Base-by-base conservation (phyloP, 2,888 invertebrate species). In the Odontomyia ornata region DNA sequence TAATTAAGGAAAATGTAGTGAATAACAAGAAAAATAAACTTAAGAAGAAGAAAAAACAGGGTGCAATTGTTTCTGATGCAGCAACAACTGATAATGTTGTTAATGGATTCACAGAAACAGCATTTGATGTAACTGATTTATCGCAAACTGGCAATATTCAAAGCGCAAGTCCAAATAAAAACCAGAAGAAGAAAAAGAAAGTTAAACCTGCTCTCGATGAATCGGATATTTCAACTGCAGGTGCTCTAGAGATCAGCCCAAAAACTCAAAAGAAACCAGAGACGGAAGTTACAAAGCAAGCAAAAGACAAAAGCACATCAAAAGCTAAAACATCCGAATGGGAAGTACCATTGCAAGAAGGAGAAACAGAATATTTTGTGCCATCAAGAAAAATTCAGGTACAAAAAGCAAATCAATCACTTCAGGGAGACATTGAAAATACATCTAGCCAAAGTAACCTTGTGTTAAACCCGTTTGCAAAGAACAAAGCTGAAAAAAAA, bases 281-380 rank as follows among this genome's bases (percentile, higher is more conserved):
- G 13, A 7, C 7, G 28, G 28, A 27, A 64, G 4, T 4, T 28
- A 21, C 23, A 5, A 5, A 11, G 1, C 28, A 27, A 15, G 28
- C 27, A n/a, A 36, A 3, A 15, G 30, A 18, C 1, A 56, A 56
- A 28, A 27, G 21, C 13, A 11, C 5, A 4, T 2, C 1, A 21
- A 36, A 18, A 67, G 43, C 36, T 15, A 67, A 43, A 46, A 36
- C 36, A 36, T 5, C 5, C 36, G 36, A 86, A 67, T 88, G 89
- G 89, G 84, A 86, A 21, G 82, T 84, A 27, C 86, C 88, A 0
- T 79, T 88, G 11, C 78, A 85, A 78, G 83, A 86, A n/a, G 88
- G 88, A 18, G 89, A 89, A 82, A 75, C 82, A 46, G 87, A 87
- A 77, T 83, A 82, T 79, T 85, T 85, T 78, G 76, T 85, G 25